Base-by-base conservation (phyloP, 2,113 vertebrate genomes). In the Tor tambroides region DNA sequence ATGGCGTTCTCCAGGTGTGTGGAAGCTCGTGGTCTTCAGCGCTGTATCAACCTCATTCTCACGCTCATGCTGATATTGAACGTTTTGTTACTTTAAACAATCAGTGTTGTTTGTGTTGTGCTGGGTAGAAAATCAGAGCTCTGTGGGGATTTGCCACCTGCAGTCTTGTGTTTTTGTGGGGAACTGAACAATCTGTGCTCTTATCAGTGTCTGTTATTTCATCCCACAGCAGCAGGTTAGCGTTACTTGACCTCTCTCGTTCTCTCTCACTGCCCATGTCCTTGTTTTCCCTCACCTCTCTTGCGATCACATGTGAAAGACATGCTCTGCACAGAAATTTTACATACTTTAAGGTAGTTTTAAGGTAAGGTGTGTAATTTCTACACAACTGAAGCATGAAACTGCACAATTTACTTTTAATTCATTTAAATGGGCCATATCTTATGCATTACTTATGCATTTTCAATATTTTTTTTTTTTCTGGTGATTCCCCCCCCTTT, bases 171-270 rank as follows among this genome's bases (percentile, higher is more conserved):
- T 76, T 28, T 63, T 41, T 61, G 51, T 71, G 12, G 19, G 4
- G 75, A 75, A 51, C 41, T 19, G 74, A 76, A 49, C 41, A 49
- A 14, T 49, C 74, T 23, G 23, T 43, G 15, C 26, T 88, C 82
- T 85, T 78, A 26, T 72, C 51, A 23, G 65, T 56, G 28, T 72
- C 11, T 76, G 83, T 80, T 81, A 85, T 78, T 88, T 72, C 72
- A 85, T 65, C 79, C 76, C 56, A 32, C 69, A 61, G 77, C 35
- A 32, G 72, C 26, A 61, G 35, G 54, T 84, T 80, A 61, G 80
- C 38, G 28, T 65, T 41, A 23, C 21, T 51, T 30, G 26, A 30
- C 51, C 65, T 80, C 85, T 88, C 85, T 88, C 15, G 41, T 38
- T 75, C 41, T 49, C 41, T 43, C 71, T 49, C 41, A 0, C 23